Percentiles rank a stretch among this genome's conserved stretches.
These are phyloP conservation scores for Idaea aversata DNA, from an alignment of 2,888 invertebrate genomes.

Conservation along the genomic window DNA sequence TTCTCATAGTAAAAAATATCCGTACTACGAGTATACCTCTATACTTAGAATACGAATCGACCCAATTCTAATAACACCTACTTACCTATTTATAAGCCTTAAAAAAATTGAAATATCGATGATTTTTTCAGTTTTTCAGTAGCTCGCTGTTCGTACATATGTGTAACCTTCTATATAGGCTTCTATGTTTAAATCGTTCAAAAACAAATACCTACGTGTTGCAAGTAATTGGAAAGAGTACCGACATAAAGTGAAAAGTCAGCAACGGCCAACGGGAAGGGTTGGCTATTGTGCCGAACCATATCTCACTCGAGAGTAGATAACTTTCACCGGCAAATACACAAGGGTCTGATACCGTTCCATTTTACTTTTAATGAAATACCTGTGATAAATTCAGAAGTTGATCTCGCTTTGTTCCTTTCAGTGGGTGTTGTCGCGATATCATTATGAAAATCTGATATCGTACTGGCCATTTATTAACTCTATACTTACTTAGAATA, in stretches of 20 bases:
- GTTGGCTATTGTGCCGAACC: slow-evolving; percentile 45
- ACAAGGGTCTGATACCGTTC: slow-evolving; percentile 40
- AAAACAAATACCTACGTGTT: slow-evolving; percentile 21
- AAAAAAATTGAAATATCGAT: no score
- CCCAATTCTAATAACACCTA: no score
- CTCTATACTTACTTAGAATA: no score
- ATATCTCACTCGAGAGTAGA: slow-evolving; percentile 51
- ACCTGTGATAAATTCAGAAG: slow-evolving; percentile 35
- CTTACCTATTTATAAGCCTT: no score
- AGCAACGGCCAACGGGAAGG: slow-evolving; percentile 35
- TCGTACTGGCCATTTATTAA: no score
- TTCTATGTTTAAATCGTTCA: slow-evolving; percentile 16
- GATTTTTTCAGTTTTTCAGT: no score
- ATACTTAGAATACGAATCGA: no score
- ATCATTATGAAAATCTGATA: neutral
- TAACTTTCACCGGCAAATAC: slow-evolving; percentile 46
- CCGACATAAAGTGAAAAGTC: slow-evolving; percentile 33
- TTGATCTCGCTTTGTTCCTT: slow-evolving; percentile 24
- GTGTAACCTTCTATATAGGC: no score
- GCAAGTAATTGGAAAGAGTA: slow-evolving; percentile 11
- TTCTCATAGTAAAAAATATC: no score
- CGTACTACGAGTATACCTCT: no score
- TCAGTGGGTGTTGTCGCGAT: slow-evolving; percentile 9
- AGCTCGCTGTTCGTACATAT: no score
- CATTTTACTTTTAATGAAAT: slow-evolving; percentile 36